Percentiles rank a stretch among this genome's conserved stretches.
phyloP scores from a whole-genome alignment of 1,140 invertebrate genomes.

The Centruroides vittatus region DNA sequence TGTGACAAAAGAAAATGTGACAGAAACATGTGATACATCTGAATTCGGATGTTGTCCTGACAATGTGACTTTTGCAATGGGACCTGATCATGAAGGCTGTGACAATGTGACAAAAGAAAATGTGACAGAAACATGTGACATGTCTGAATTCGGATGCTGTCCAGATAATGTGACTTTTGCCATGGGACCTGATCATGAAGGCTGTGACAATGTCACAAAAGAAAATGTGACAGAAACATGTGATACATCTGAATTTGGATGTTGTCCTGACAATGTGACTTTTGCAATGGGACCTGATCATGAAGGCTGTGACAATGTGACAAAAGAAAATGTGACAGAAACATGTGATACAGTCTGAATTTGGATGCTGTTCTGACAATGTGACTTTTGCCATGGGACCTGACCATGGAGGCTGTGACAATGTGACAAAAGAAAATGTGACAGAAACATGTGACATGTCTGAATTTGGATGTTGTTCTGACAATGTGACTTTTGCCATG shows the following conservation, averaged over 20 bases:
- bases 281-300: conserved; percentile 45
- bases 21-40: conserved; percentile 48
- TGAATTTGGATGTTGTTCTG: conserved; percentile 41
- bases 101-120: conserved; percentile 38
- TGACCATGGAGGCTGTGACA: conserved; percentile 59
- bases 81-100: conserved; percentile 56
- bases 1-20: conserved; percentile 43
- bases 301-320: conserved; percentile 54
- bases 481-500: conserved; percentile 41
- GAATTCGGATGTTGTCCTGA: conserved; percentile 75
- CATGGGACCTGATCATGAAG: conserved; percentile 32
- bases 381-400: conserved; percentile 50
- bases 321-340: conserved; percentile 20
- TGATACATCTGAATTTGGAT: conserved; percentile 43
- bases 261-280: conserved; percentile 78
- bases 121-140: conserved; percentile 47
- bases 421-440: conserved; percentile 32
- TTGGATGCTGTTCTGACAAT: conserved; percentile 41
- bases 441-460: conserved; percentile 60
- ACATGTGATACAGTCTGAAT: conserved; percentile 52
- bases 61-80: conserved; percentile 60
- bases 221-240: conserved; percentile 23
- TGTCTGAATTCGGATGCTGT: conserved; percentile 69
- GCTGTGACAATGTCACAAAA: conserved; percentile 35
- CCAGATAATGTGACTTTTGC: conserved; percentile 61